Base-by-base conservation (phyloP, 2,113 vertebrate species). In the Oncorhynchus masou region DNA sequence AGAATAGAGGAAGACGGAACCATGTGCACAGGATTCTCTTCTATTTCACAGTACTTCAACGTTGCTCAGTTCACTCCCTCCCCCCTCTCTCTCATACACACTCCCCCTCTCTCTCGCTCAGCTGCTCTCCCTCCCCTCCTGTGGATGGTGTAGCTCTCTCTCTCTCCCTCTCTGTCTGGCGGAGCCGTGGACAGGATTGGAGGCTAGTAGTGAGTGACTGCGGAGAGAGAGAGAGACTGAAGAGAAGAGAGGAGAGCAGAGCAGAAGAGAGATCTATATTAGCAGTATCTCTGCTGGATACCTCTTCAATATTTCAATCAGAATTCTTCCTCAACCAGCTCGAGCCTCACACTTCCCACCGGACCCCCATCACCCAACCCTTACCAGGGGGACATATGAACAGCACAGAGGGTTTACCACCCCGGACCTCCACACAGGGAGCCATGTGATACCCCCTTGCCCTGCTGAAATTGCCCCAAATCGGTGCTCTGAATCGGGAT, bases 371-470 rank as follows among this genome's bases (percentile, higher is more conserved):
- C 51, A 68, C 83, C 73, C 72, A 74, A 83, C 64, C 81, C 79
- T 82, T 72, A 92, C 89, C 86, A 90, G 91, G 71, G 54, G 9
- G 29, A 15, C 9, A 67, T 81, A 84, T 71, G 79, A 88, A 83
- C 29, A 11, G 15, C 24, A 66, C n/a, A 78, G 82, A 90, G 74
- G 88, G 87, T 88, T 87, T 69, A 68, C 75, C 86, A 74, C 86
- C 59, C 85, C 78, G 84, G 90, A 91, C 88, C 84, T 92, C 92
- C 82, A 75, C 91, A 75, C 83, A 59, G 84, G 90, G 91, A 92
- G 90, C 91, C 92, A 93, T 94, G 93, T 94, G 91, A 93, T 85
- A 87, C 49, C 85, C 84, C 78, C 83, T 88, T 87, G 79, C 82
- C 71, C 83, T 29, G 78, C 77, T 79, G 73, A 87, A 79, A 77